Evolutionary conservation across 2,113 vertebrate species (phyloP).

Genomic region (Okapia johnstoni): DNA sequence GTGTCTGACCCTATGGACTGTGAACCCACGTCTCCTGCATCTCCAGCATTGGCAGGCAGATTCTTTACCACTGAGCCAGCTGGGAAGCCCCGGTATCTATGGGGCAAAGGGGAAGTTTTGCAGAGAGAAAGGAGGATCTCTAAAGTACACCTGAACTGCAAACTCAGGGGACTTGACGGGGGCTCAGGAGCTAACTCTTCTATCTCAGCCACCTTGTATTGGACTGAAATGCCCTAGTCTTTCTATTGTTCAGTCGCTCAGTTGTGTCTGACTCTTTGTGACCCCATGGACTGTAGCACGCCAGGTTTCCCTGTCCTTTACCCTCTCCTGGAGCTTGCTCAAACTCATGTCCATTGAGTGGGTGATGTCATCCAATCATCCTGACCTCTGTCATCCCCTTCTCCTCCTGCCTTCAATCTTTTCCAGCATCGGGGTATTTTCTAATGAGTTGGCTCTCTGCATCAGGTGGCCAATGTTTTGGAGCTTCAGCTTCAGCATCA

Average conservation of each 20-base stretch:
- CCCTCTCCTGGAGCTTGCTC: not conserved
- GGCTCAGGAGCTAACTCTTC: not conserved
- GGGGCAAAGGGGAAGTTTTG: not conserved
- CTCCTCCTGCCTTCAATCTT: not conserved
- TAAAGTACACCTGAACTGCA: not conserved
- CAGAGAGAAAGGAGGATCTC: not conserved
- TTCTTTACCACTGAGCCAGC: not conserved
- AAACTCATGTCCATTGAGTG: not conserved
- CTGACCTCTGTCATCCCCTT: not conserved
- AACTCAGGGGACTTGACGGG: not conserved
- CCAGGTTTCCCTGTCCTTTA: not conserved
- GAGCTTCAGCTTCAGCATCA: not conserved
- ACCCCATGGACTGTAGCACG: not conserved
- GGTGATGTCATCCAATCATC: not conserved
- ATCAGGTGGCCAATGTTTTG: not conserved
- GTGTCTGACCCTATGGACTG: not conserved
- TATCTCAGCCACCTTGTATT: not conserved
- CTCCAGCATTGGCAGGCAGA: not conserved
- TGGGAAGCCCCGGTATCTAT: not conserved
- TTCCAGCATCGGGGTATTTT: fast-evolving
- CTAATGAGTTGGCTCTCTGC: fast-evolving
- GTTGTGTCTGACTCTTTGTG: not conserved
- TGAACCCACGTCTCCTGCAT: not conserved
- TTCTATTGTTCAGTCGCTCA: not conserved
- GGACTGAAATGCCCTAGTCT: not conserved